A percentile compares a stretch with the other conserved stretches of the same genome.
Conservation (phyloP, 1,140 invertebrate genomes). For the Atopsyche davidsoni region DNA sequence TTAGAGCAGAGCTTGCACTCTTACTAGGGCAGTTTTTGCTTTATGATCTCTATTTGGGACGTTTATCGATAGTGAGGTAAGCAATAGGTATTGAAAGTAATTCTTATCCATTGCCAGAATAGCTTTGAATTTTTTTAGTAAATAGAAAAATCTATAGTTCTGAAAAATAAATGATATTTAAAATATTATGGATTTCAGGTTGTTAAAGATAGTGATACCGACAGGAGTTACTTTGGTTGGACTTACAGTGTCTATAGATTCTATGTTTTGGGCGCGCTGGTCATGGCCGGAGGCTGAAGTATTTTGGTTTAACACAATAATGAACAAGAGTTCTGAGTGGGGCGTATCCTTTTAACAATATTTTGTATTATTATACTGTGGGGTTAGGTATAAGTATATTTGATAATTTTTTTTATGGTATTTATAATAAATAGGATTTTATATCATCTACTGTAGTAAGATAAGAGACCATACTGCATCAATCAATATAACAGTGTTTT, state of each 20-base stretch:
- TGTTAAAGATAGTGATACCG: constrained; percentile 66
- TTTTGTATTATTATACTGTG: too few species aligned
- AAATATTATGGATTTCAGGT: too few species aligned
- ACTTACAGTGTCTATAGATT: constrained; percentile 80
- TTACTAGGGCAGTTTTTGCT: constrained; percentile 84
- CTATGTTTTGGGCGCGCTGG: constrained; percentile 83
- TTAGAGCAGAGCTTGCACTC: constrained; percentile 83
- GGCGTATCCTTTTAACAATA: constrained; percentile 81
- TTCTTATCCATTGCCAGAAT: too few species aligned
- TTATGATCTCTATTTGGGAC: constrained; percentile 63
- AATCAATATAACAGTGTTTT: too few species aligned
- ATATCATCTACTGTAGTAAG: too few species aligned
- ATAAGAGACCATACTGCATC: too few species aligned
- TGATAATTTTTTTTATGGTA: background rate
- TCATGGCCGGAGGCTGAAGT: constrained; percentile 98
- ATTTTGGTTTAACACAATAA: constrained; percentile 89
- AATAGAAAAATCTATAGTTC: too few species aligned
- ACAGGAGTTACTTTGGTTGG: constrained; percentile 62
- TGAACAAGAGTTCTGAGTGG: constrained; percentile 95
- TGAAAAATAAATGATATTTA: too few species aligned
- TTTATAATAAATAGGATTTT: too few species aligned
- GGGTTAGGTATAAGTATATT: too few species aligned
- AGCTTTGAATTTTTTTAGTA: too few species aligned
- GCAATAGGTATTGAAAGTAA: constrained; percentile 29
- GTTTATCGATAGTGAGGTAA: constrained; percentile 51